These are phyloP conservation scores for Hypselothyrea guttata DNA, from an alignment of 2,888 invertebrate genomes.

Conservation along the genomic window DNA sequence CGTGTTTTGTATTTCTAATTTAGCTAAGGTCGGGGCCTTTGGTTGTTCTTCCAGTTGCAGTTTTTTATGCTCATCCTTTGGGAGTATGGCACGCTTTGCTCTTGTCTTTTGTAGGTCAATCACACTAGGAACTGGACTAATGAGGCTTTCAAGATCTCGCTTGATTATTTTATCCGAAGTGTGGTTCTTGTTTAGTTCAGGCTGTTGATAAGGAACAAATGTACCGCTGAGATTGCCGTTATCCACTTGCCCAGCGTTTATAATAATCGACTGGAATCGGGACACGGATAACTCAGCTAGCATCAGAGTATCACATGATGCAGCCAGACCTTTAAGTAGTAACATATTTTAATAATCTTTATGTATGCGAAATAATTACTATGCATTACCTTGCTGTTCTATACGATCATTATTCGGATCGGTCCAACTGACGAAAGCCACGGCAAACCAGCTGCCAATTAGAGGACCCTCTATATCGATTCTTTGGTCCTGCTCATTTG, in stretches of 20 bases:
- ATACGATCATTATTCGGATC: slow-evolving; percentile 89
- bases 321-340: slow-evolving; percentile 85
- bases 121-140: no score
- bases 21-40: no score
- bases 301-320: slow-evolving; percentile 86
- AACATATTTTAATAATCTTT: no score
- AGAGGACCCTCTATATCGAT: slow-evolving; percentile 86
- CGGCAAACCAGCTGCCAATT: slow-evolving; percentile 91
- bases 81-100: background rate
- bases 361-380: no score
- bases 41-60: slow-evolving; percentile 1
- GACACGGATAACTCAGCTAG: slow-evolving; percentile 86
- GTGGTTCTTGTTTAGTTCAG: background rate
- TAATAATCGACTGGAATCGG: slow-evolving; percentile 80
- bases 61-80: slow-evolving; percentile 11
- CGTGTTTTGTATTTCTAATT: slow-evolving; percentile 4
- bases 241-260: slow-evolving; percentile 79
- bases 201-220: slow-evolving; percentile 22
- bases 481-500: slow-evolving; percentile 85
- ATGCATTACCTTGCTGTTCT: slow-evolving; percentile 87
- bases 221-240: slow-evolving; percentile 79
- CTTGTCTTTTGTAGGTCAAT: background rate
- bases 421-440: slow-evolving; percentile 90
- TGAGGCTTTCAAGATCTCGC: background rate
- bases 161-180: background rate